A percentile compares a stretch with the other conserved stretches of the same genome.
Conservation (phyloP, 2,113 vertebrate genomes). For the Micronycteris hirsuta region DNA sequence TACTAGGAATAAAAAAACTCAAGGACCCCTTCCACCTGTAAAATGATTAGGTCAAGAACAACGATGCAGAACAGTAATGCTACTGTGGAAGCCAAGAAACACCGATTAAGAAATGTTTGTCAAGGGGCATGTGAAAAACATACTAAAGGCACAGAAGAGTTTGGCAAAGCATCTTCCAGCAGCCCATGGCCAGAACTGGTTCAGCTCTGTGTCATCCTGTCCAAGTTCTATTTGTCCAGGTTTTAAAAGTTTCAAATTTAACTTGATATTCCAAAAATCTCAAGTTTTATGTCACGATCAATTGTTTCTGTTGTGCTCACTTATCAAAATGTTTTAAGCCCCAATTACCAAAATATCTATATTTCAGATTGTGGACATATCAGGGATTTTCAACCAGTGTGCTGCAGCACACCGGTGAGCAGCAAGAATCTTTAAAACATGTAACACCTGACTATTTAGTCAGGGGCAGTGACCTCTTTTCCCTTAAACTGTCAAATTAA, state of each 20-base stretch:
- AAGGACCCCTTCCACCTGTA: neutral
- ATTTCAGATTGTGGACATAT: neutral
- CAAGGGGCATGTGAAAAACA: neutral
- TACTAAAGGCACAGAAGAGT: neutral
- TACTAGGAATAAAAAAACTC: neutral
- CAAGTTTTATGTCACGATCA: slow-evolving; percentile 1
- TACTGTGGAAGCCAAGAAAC: neutral
- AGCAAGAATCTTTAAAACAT: neutral
- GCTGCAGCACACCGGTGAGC: neutral
- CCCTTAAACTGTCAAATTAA: neutral
- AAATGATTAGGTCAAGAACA: neutral
- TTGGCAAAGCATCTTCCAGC: neutral
- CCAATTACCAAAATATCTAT: slow-evolving; percentile 1
- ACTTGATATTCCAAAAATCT: slow-evolving; percentile 2
- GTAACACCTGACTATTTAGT: neutral
- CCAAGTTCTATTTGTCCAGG: neutral
- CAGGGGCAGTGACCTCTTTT: neutral
- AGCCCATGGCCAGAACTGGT: neutral
- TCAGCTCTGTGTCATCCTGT: neutral
- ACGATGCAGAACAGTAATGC: neutral
- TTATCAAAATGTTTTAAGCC: neutral
- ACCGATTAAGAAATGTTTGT: neutral
- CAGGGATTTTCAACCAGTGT: neutral
- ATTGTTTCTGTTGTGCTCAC: neutral
- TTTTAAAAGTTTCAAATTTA: slow-evolving; percentile 23